Conservation (phyloP, 1,140 invertebrate genomes). For the Sycobia sp. region DNA sequence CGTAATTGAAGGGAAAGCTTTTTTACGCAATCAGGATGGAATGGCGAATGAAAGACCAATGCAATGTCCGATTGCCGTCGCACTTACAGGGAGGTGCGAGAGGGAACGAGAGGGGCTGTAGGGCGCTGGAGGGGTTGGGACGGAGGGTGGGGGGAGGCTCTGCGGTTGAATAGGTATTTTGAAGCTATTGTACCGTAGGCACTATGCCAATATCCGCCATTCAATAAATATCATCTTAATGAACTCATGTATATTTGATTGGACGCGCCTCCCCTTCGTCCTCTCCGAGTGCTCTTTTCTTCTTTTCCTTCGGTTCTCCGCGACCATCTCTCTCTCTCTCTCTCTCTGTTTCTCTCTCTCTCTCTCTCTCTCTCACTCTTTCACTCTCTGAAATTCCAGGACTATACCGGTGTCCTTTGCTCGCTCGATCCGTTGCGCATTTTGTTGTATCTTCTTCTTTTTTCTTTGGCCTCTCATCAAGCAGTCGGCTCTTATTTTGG, state of each 20-base stretch:
- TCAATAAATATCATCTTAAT: slow-evolving; percentile 54
- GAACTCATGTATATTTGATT: slow-evolving; percentile 54
- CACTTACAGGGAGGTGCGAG: not conserved
- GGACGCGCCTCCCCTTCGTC: slow-evolving; percentile 36
- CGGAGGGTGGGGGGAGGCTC: not conserved
- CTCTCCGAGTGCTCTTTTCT: slow-evolving; percentile 16
- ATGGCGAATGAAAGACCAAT: slow-evolving; percentile 10
- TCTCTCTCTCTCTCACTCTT: not conserved
- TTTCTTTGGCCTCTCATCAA: slow-evolving; percentile 21
- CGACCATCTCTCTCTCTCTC: not conserved
- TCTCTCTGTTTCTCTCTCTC: not conserved
- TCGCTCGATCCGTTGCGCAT: slow-evolving; percentile 2
- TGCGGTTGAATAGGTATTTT: slow-evolving; percentile 45
- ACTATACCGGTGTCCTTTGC: not conserved
- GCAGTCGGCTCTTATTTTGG: slow-evolving; percentile 26
- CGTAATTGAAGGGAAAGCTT: slow-evolving; percentile 12
- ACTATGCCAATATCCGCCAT: slow-evolving; percentile 50
- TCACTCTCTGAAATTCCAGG: too few relatives aligned
- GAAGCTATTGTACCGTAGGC: slow-evolving; percentile 47
- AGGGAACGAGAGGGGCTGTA: not conserved
- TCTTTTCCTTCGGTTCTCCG: slow-evolving; percentile 9
- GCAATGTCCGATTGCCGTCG: not conserved
- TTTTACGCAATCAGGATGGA: slow-evolving; percentile 6
- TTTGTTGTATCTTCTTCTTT: slow-evolving; percentile 7
- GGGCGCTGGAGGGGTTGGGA: not conserved